Evolutionary conservation across 35 echinoderm and acorn worm genomes (phyloP).

Genomic region (Acanthaster planci): DNA sequence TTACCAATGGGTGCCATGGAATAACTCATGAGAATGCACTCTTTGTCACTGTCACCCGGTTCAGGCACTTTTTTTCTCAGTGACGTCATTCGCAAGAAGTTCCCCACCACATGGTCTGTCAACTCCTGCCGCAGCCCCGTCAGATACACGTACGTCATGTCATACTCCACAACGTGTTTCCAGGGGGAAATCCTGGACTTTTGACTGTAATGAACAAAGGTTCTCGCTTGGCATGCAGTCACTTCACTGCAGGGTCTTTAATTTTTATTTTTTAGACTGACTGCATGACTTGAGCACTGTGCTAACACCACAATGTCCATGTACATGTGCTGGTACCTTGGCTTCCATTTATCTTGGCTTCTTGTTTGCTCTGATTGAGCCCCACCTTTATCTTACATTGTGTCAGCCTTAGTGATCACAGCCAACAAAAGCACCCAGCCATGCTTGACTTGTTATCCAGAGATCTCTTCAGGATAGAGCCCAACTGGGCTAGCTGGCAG

Average conservation of each 20-base stretch:
- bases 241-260: neutral
- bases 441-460: too few relatives aligned
- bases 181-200: neutral
- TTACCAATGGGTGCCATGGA: constrained; percentile 1
- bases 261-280: too few relatives aligned
- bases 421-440: too few relatives aligned
- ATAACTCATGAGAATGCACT: constrained; percentile 5
- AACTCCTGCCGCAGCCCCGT: neutral
- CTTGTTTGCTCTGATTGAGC: constrained; percentile 8
- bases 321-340: neutral
- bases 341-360: neutral
- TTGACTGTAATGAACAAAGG: constrained; percentile 2
- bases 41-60: neutral
- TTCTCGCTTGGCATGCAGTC: neutral
- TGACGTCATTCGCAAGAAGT: constrained; percentile 13
- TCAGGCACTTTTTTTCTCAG: neutral
- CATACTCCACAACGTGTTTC: neutral
- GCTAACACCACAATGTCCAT: neutral
- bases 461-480: too few relatives aligned
- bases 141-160: constrained; percentile 14
- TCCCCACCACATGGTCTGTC: neutral
- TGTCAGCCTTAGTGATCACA: too few relatives aligned
- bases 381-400: constrained; percentile 14
- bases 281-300: neutral
- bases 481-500: too few relatives aligned